A percentile compares a stretch with the other conserved stretches of the same genome.
Evolutionary conservation across 2,113 vertebrate genomes (phyloP).

Genomic region (Beaufortia kweichowensis): DNA sequence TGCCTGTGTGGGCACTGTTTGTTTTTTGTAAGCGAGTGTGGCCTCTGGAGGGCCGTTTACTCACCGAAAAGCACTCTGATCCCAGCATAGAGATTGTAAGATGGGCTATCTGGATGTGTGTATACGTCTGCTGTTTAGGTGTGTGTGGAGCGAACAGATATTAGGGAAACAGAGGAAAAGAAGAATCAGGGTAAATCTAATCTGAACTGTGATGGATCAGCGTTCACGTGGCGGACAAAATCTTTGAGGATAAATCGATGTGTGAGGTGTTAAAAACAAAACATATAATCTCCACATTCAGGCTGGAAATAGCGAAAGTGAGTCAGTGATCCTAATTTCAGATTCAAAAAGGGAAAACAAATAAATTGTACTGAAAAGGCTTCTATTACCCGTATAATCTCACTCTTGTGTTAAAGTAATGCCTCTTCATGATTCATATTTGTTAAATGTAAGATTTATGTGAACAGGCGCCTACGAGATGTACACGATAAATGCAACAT

Average conservation of each 20-base stretch:
- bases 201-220: conserved; percentile 26
- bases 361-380: neutral
- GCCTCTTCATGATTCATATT: neutral
- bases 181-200: conserved; percentile 14
- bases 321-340: too few species aligned
- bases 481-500: conserved; percentile 1
- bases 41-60: conserved; percentile 3
- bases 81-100: conserved; percentile 6
- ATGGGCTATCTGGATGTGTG: conserved; percentile 16
- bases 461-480: neutral
- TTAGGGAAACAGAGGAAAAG: conserved; percentile 5
- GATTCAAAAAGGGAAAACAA: neutral
- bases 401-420: neutral
- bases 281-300: neutral
- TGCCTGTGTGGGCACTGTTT: conserved; percentile 6
- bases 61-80: neutral
- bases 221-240: neutral
- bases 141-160: neutral
- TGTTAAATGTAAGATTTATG: conserved; percentile 18
- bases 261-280: neutral
- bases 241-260: neutral
- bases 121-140: neutral
- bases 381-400: neutral
- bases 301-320: neutral
- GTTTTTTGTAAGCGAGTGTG: conserved; percentile 7